Conservation (phyloP, 1,140 invertebrate species). For the Pomacea maculata region DNA sequence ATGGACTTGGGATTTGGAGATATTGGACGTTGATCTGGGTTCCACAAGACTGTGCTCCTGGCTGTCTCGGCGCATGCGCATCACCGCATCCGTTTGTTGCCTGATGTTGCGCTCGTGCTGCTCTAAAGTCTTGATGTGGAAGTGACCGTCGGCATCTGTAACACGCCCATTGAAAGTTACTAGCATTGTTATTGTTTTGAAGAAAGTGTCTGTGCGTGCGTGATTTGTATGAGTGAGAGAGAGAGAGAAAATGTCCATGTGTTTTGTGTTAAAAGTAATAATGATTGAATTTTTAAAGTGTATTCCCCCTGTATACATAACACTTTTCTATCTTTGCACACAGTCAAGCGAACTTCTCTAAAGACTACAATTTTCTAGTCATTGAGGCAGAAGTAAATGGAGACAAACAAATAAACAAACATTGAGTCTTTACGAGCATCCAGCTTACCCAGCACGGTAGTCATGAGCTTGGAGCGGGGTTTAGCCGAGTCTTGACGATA, state of each 20-base stretch:
- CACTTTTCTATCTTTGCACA: no score
- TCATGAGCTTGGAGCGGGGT: slow-evolving; percentile 39
- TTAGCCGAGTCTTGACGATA: slow-evolving; percentile 24
- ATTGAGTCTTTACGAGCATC: no score
- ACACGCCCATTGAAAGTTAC: background rate
- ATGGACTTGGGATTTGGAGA: no score
- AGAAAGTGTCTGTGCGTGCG: background rate
- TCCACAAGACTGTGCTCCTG: no score
- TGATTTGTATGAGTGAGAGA: background rate
- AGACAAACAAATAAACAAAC: no score
- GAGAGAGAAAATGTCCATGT: background rate
- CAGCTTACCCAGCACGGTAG: slow-evolving; percentile 35
- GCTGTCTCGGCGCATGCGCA: slow-evolving; percentile 7
- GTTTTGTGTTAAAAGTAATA: background rate
- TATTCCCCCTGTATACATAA: no score
- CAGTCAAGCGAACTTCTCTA: no score
- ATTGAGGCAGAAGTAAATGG: no score
- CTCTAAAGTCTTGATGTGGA: slow-evolving; percentile 34
- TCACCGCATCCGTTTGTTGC: slow-evolving; percentile 26
- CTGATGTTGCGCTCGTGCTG: slow-evolving; percentile 22
- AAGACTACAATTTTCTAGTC: no score
- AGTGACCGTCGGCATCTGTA: slow-evolving; percentile 35
- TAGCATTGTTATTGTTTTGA: no score
- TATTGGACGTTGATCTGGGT: no score
- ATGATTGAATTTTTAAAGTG: no score